Percentiles rank a stretch among this genome's conserved stretches.
Conservation (phyloP, 2,797 vertebrate species). For the Hylomyscus alleni region DNA sequence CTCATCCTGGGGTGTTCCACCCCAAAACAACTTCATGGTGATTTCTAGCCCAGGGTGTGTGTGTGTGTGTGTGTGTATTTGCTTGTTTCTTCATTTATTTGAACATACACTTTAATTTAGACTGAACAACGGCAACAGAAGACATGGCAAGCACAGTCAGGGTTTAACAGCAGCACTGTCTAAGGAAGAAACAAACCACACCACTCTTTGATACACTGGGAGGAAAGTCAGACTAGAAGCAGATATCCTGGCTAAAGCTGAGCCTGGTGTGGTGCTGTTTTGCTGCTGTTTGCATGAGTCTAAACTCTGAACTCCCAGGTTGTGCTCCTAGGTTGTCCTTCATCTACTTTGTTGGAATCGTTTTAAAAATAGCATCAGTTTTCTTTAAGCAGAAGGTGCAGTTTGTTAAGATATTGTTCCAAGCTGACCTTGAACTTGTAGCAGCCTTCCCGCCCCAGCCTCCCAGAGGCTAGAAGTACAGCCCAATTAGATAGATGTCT, state of each 20-base stretch:
- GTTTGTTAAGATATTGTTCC: neutral
- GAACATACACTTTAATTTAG: slow-evolving; percentile 55
- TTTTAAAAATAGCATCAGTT: slow-evolving; percentile 10
- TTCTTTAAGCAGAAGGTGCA: neutral
- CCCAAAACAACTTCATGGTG: neutral
- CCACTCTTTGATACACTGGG: neutral
- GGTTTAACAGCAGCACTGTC: slow-evolving; percentile 47
- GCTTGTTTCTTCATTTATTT: neutral
- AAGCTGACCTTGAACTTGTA: neutral
- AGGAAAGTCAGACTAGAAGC: neutral
- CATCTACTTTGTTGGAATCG: neutral
- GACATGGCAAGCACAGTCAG: neutral
- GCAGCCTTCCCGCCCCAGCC: neutral
- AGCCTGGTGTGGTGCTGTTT: neutral
- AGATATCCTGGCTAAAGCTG: neutral
- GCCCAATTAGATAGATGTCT: neutral
- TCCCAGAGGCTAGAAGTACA: neutral
- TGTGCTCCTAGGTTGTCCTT: neutral
- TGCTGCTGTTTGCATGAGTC: neutral
- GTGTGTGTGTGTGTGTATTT: neutral
- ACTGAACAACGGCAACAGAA: neutral
- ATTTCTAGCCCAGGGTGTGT: neutral
- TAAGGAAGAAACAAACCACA: neutral
- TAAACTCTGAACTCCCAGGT: neutral
- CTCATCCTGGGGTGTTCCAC: neutral